A percentile compares a stretch with the other conserved stretches of the same genome.
phyloP scores from a whole-genome alignment of 2,797 vertebrate genomes.

The Pampus argenteus region DNA sequence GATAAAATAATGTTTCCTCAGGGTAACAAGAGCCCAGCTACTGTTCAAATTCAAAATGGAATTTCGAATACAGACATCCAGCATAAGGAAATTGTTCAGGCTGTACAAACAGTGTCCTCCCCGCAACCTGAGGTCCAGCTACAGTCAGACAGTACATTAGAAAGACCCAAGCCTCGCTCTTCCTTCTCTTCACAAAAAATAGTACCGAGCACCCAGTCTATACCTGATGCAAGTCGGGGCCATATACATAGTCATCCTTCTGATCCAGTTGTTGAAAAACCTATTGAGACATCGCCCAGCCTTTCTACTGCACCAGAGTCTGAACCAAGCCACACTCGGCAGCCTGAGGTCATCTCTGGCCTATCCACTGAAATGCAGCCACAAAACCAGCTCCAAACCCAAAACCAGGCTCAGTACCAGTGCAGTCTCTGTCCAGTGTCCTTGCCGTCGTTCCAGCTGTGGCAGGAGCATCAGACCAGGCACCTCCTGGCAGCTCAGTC shows the following conservation, averaged over 20 bases:
- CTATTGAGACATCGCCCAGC: slow-evolving; percentile 37
- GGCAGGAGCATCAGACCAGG: slow-evolving; percentile 99
- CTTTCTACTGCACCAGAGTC: slow-evolving; percentile 51
- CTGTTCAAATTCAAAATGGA: slow-evolving; percentile 44
- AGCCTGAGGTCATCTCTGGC: slow-evolving; percentile 63
- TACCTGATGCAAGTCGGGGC: slow-evolving; percentile 49
- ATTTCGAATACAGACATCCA: slow-evolving; percentile 45
- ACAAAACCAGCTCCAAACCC: slow-evolving; percentile 81
- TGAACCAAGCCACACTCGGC: slow-evolving; percentile 49
- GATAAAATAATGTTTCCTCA: slow-evolving; percentile 44
- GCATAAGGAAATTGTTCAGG: slow-evolving; percentile 49
- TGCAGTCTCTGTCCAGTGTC: slow-evolving; percentile 95
- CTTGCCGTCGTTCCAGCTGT: slow-evolving; percentile 95
- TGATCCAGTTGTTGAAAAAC: slow-evolving; percentile 62
- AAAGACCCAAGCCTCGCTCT: slow-evolving; percentile 43
- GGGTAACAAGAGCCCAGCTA: slow-evolving; percentile 41
- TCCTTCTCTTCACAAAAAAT: slow-evolving; percentile 55
- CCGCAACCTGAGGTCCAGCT: slow-evolving; percentile 36
- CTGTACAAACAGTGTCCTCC: slow-evolving; percentile 36
- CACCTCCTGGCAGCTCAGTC: slow-evolving; percentile 96
- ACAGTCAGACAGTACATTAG: slow-evolving; percentile 39
- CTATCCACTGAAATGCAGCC: slow-evolving; percentile 65
- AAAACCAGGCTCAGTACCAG: slow-evolving; percentile 94
- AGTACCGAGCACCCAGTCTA: slow-evolving; percentile 3
- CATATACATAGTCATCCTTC: slow-evolving; percentile 20